Evolutionary conservation across 2,113 vertebrate species (phyloP).

Genomic region (Drymodes brunneopygia): DNA sequence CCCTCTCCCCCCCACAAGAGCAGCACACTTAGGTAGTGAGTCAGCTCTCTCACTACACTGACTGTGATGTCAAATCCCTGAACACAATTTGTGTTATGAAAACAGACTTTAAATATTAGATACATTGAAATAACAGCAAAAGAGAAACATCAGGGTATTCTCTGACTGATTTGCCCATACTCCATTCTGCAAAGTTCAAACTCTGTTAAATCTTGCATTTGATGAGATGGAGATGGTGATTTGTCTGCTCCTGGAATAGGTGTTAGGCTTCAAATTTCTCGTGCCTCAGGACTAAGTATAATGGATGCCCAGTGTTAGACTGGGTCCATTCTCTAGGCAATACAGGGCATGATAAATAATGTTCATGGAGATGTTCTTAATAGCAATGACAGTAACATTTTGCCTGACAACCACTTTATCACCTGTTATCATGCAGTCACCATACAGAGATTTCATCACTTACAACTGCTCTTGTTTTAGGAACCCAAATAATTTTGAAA

Average conservation of each 20-base stretch:
- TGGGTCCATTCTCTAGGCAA: not conserved
- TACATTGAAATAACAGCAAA: not conserved
- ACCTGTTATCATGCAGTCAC: not conserved
- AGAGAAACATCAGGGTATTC: not conserved
- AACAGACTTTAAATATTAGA: not conserved
- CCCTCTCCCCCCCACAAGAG: not conserved
- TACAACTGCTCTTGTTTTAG: not conserved
- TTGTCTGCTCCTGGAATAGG: accelerated
- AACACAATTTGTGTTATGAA: not conserved
- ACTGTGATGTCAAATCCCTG: not conserved
- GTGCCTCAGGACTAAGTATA: not conserved
- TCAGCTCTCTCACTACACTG: not conserved
- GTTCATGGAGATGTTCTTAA: not conserved
- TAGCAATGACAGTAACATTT: not conserved
- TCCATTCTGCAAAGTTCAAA: not conserved
- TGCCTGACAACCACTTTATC: not conserved
- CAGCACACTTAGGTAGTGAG: not conserved
- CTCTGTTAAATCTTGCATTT: not conserved
- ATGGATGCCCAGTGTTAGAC: not conserved
- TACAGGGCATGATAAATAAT: not conserved
- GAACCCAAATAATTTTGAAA: not conserved
- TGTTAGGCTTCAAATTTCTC: not conserved
- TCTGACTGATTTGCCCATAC: not conserved
- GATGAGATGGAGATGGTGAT: too few relatives aligned
- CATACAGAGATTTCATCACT: not conserved